Conservation (phyloP, 2,888 invertebrate genomes). For the Caenorhabditis angaria region DNA sequence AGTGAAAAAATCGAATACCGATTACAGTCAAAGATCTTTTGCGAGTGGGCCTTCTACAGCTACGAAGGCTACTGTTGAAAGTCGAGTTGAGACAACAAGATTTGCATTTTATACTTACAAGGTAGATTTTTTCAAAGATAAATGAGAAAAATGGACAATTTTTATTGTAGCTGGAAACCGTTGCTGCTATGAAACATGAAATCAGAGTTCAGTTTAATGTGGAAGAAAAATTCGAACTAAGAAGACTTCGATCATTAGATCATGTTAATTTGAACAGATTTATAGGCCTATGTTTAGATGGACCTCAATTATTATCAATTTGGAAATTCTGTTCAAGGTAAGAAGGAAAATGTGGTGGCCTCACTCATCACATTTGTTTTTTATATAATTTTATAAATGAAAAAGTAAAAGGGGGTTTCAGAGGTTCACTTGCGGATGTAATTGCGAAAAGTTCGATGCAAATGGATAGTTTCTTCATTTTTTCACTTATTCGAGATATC, state of each 20-base stretch:
- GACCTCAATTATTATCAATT: constrained; percentile 56
- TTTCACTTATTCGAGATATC: constrained; percentile 60
- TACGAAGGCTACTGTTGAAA: constrained; percentile 47
- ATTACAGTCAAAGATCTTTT: constrained; percentile 43
- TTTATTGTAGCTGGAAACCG: constrained; percentile 29
- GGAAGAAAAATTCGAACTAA: constrained; percentile 27
- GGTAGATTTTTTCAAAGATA: constrained; percentile 13
- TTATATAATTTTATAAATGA: no score
- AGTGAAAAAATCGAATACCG: constrained; percentile 19
- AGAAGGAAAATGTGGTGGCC: no score
- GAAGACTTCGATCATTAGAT: constrained; percentile 45
- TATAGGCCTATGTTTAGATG: constrained; percentile 64
- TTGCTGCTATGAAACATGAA: constrained; percentile 48
- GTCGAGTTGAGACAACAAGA: constrained; percentile 29
- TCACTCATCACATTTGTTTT: no score
- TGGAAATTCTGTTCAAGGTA: constrained; percentile 62
- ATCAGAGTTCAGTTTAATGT: constrained; percentile 15
- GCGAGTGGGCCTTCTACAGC: constrained; percentile 49
- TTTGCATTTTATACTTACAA: constrained; percentile 34
- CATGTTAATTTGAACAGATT: constrained; percentile 69
- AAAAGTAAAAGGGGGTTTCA: neutral
- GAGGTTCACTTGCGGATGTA: constrained; percentile 48
- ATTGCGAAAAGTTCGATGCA: constrained; percentile 42
- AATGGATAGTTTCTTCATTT: constrained; percentile 69
- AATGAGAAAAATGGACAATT: neutral